Conservation (phyloP, 2,888 invertebrate species). For the Pemphredon lugubris region DNA sequence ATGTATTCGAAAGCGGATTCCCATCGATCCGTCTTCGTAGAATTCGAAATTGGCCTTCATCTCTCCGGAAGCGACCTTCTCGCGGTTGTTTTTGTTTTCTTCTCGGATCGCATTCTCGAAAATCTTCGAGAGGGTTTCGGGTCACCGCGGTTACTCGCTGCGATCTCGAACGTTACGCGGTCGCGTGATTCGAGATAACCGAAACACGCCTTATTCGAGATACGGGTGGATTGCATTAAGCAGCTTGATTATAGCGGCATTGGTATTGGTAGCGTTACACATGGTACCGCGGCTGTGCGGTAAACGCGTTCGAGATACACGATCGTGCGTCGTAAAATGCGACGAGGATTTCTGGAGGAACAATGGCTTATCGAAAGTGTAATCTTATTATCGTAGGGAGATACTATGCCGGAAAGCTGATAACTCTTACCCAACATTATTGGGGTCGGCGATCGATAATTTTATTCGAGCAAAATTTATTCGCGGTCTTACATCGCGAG, state of each 20-base stretch:
- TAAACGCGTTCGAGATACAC: conserved; percentile 6
- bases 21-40: no score
- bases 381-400: conserved; percentile 38
- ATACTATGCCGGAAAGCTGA: conserved; percentile 10
- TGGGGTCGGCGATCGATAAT: conserved; percentile 46
- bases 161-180: conserved; percentile 13
- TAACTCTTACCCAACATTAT: conserved; percentile 39
- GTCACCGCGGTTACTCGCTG: no score
- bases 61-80: no score
- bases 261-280: no score
- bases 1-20: no score
- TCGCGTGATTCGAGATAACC: conserved; percentile 37
- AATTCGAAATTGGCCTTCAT: no score
- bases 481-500: neutral
- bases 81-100: no score
- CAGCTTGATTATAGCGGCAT: conserved; percentile 39
- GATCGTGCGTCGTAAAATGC: neutral
- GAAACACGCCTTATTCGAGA: conserved; percentile 41
- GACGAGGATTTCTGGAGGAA: conserved; percentile 36
- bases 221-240: conserved; percentile 45
- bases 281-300: conserved; percentile 25
- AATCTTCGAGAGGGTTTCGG: no score
- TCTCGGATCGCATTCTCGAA: no score
- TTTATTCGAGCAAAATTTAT: conserved; percentile 16
- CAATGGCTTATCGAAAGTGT: conserved; percentile 47